These are phyloP conservation scores for Edolisoma coerulescens DNA, from an alignment of 2,113 vertebrate genomes.

Conservation along the genomic window DNA sequence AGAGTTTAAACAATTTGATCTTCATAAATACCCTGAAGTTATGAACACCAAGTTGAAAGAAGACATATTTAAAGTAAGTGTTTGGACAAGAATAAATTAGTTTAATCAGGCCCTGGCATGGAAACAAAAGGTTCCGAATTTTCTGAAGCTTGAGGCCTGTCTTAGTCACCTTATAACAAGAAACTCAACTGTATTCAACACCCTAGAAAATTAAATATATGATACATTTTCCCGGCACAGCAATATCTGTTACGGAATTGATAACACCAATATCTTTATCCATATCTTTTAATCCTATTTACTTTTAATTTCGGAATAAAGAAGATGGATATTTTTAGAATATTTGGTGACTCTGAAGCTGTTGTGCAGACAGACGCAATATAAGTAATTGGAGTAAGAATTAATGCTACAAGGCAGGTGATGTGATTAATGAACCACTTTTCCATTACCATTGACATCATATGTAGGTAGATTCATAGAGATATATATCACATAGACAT, in stretches of 20 bases:
- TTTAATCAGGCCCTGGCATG: neutral
- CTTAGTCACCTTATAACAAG: neutral
- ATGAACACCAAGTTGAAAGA: neutral
- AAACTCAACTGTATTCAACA: neutral
- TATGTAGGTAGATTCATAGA: neutral
- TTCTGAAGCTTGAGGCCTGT: neutral
- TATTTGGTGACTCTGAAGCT: neutral
- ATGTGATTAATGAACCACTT: neutral
- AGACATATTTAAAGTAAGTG: neutral
- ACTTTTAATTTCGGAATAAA: neutral
- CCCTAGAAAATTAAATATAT: neutral
- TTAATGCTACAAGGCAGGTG: neutral
- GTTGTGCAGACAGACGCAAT: neutral
- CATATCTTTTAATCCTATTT: neutral
- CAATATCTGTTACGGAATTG: neutral
- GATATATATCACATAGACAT: neutral
- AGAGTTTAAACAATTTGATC: neutral
- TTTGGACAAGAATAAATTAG: neutral
- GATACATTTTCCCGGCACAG: neutral
- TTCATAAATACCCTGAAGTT: neutral
- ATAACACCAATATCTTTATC: neutral
- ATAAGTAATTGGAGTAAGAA: neutral
- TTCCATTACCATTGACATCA: neutral
- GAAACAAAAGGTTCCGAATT: neutral
- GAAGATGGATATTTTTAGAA: neutral